Percentiles rank a stretch among this genome's conserved stretches.
Conservation (phyloP, 2,888 invertebrate genomes). For the Drosophila setosimentum region DNA sequence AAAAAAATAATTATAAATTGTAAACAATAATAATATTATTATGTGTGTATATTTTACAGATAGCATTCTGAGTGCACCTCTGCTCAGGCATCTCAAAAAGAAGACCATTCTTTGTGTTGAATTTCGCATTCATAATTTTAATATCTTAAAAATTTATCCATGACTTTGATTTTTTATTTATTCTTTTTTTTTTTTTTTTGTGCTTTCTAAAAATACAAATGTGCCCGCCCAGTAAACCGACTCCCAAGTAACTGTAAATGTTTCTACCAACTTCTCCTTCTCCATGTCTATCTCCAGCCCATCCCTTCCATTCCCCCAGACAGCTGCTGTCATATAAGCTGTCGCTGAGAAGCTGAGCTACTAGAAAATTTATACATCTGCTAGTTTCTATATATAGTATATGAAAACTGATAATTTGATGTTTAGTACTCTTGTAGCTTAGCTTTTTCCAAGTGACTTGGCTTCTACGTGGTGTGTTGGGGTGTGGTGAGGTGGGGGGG, state of each 20-base stretch:
- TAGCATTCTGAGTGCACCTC: not conserved
- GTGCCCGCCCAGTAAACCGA: conserved; percentile 34
- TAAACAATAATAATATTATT: not conserved
- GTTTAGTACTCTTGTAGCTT: not conserved
- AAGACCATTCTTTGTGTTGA: conserved; percentile 13
- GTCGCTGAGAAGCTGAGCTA: conserved; percentile 1
- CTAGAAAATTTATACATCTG: not conserved
- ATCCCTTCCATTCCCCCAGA: not conserved
- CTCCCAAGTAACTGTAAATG: conserved; percentile 21
- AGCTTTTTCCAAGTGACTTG: not conserved
- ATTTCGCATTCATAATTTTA: conserved; percentile 50
- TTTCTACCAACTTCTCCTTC: not conserved
- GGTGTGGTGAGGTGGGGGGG: not conserved
- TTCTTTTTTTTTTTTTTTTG: conserved; percentile 4
- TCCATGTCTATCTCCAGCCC: too few species aligned
- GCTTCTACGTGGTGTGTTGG: not conserved
- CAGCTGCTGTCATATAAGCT: not conserved
- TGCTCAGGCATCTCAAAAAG: too few species aligned
- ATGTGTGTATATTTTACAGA: not conserved
- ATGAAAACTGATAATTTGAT: conserved; percentile 25
- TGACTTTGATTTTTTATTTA: conserved; percentile 34
- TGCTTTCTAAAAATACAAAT: conserved; percentile 28
- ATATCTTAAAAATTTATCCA: conserved; percentile 44
- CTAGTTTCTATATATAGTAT: conserved; percentile 2
- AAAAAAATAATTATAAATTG: not conserved